Evolutionary conservation across 2,888 invertebrate species (phyloP).

Genomic region (Cheilosia vulpina): DNA sequence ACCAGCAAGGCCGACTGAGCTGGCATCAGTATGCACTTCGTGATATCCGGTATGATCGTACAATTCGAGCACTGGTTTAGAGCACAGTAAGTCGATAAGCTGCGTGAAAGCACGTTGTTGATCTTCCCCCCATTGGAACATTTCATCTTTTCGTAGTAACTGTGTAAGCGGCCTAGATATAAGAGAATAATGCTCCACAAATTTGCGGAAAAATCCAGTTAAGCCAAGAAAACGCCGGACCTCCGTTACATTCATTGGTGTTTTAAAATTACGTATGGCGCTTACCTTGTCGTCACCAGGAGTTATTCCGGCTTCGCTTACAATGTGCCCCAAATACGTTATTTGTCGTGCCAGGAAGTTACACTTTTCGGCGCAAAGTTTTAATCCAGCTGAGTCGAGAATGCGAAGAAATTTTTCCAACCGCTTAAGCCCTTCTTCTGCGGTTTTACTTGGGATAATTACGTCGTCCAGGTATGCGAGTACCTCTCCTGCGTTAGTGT

Average conservation of each 20-base stretch:
- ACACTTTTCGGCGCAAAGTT: no score
- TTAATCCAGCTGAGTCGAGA: background rate
- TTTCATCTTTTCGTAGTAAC: constrained; percentile 17
- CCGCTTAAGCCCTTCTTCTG: background rate
- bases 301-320: no score
- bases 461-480: constrained; percentile 26
- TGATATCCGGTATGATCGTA: background rate
- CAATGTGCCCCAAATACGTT: no score
- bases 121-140: background rate
- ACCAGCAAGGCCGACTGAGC: constrained; percentile 4
- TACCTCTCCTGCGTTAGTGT: constrained; percentile 2
- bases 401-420: background rate
- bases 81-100: constrained; percentile 3
- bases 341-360: no score
- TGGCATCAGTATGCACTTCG: constrained; percentile 23
- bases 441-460: constrained; percentile 16
- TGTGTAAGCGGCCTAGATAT: constrained; percentile 16
- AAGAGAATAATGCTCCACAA: constrained; percentile 1
- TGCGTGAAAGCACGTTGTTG: constrained; percentile 2
- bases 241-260: background rate
- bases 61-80: background rate
- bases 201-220: constrained; percentile 20
- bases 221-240: constrained; percentile 19
- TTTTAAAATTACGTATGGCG: constrained; percentile 15
- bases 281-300: constrained; percentile 13